Evolutionary conservation across 2,888 invertebrate genomes (phyloP), one percentile per base, ranked within the genome.

Genomic region (Lingula anatina): DNA sequence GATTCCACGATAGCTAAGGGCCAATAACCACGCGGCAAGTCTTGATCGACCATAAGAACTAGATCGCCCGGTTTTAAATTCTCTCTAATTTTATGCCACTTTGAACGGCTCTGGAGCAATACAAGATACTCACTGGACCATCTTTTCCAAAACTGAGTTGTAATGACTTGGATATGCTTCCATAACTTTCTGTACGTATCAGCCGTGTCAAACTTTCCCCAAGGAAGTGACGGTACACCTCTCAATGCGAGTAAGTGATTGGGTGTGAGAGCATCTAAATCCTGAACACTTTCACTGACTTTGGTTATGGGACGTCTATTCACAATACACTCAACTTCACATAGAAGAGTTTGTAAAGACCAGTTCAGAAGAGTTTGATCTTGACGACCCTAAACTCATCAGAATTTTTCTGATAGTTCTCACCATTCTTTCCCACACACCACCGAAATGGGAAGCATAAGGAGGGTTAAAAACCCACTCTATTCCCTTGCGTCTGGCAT

Each of bases 241-340:
- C 37, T 15, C 18, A 26, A 15, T 18, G 70, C 65, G 5, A 70
- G 47, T 46, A 70, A 65, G 53, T 70, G 68, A 7, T 57, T 61
- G 3, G 69, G 67, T 0, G 66, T 66, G 1, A 69, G 46, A 2
- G 46, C 25, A 15, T 20, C 15, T n/a, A 25, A 15, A 46, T 46
- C 46, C 15, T 21, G 12, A 5, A 18, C 43, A 47, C 55, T 50
- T n/a, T 46, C 24, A 3, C 43, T 31, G 7, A 55, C 43, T 7
- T 44, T 26, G 3, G 41, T 39, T 3, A 47, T 27, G 7, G 47
- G 47, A 23, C 47, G 21, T 3, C 23, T 39, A 37, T 47, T 47
- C 26, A 47, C n/a, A 7, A 49, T 27, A 24, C 27, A 18, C 37
- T 38, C 43, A 12, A 45, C 25, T 15, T 21, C 23, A 24, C 35